Conservation (phyloP, 2,888 invertebrate genomes). For the Artemia sp. region DNA sequence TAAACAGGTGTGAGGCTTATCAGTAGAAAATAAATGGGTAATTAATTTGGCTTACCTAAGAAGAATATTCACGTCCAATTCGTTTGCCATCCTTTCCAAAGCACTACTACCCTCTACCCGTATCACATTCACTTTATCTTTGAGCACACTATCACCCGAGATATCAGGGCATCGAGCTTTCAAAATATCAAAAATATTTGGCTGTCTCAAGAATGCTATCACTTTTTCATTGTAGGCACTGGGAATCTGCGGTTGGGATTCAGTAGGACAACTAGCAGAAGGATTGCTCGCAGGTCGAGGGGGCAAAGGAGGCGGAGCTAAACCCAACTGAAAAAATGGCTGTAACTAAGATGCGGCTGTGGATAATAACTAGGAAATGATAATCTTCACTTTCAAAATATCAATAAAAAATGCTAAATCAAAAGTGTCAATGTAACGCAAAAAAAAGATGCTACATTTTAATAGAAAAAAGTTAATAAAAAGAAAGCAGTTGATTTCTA, state of each 20-base stretch:
- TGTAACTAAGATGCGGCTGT: no score
- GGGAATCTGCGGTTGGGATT: conserved; percentile 44
- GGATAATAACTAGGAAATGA: no score
- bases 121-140: conserved; percentile 70
- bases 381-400: no score
- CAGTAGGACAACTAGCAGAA: conserved; percentile 30
- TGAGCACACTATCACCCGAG: conserved; percentile 49
- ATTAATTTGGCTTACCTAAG: conserved; percentile 49
- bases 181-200: conserved; percentile 79
- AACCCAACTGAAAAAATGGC: conserved; percentile 29
- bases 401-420: no score
- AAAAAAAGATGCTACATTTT: no score
- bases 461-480: no score
- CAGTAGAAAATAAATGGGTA: no score
- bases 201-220: conserved; percentile 83
- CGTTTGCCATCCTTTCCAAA: conserved; percentile 67
- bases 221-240: conserved; percentile 89
- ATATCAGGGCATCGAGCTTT: conserved; percentile 61
- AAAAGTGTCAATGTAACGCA: no score
- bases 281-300: conserved; percentile 30
- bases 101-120: conserved; percentile 75
- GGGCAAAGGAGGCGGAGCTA: conserved; percentile 34
- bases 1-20: no score
- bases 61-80: conserved; percentile 78
- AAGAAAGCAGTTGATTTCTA: no score